These are phyloP conservation scores for Cataglyphis rosenhaueri DNA, from an alignment of 2,888 invertebrate genomes.

Conservation along the genomic window DNA sequence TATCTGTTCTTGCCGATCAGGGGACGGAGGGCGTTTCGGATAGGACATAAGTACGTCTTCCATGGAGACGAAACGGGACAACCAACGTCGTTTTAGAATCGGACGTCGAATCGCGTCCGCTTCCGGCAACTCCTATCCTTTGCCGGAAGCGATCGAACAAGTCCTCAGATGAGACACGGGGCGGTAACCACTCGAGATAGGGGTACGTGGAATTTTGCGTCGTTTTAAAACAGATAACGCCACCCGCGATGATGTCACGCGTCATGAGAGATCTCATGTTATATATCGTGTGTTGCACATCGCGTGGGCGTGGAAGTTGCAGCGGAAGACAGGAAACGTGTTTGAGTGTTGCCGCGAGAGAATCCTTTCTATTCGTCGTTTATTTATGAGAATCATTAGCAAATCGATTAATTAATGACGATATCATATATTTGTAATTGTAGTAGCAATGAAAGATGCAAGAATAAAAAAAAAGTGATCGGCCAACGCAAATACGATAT, in stretches of 20 bases:
- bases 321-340: conserved; percentile 3
- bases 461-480: not conserved
- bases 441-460: not conserved
- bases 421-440: not conserved
- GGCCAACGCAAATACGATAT: not conserved
- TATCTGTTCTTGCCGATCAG: conserved; percentile 61
- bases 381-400: not conserved
- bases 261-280: not conserved
- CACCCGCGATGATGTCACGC: not conserved
- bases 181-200: conserved; percentile 51
- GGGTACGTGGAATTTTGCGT: conserved; percentile 64
- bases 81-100: not conserved
- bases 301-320: conserved; percentile 21
- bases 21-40: conserved; percentile 38
- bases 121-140: conserved; percentile 50
- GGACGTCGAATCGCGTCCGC: conserved; percentile 53
- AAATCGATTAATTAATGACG: not conserved
- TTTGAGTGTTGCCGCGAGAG: not conserved
- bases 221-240: conserved; percentile 57
- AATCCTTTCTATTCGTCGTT: not conserved
- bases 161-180: conserved; percentile 12
- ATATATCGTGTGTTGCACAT: conserved; percentile 1
- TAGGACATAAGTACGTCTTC: conserved; percentile 41
- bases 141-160: conserved; percentile 59
- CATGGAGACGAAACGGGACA: not conserved